Percentiles rank a stretch among this genome's conserved stretches.
Evolutionary conservation across 2,113 vertebrate species (phyloP).

Genomic region (Eleginops maclovinus): DNA sequence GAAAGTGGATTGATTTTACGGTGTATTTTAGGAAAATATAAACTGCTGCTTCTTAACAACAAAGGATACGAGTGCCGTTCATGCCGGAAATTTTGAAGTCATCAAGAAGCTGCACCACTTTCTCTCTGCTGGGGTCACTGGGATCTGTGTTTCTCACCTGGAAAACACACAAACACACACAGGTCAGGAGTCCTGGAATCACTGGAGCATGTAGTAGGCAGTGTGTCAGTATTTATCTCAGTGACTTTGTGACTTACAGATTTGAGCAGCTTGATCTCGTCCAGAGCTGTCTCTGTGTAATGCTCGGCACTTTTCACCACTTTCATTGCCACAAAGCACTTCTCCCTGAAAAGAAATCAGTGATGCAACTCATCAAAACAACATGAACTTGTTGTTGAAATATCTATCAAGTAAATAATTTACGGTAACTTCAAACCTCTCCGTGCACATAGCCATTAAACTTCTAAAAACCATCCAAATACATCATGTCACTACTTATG

Average conservation of each 20-base stretch:
- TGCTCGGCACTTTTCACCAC: slow-evolving; percentile 99
- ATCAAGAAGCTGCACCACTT: slow-evolving; percentile 94
- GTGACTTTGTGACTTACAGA: slow-evolving; percentile 84
- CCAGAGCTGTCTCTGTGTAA: slow-evolving; percentile 97
- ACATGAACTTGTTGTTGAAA: background rate
- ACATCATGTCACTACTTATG: background rate
- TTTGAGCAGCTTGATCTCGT: slow-evolving; percentile 96
- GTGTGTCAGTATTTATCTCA: background rate
- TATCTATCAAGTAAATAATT: background rate
- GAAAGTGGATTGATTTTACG: background rate
- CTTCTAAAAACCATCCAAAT: background rate
- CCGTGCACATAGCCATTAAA: background rate
- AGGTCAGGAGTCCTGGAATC: background rate
- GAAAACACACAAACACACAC: slow-evolving; percentile 15
- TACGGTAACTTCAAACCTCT: background rate
- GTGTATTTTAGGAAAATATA: background rate
- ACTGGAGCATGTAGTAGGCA: background rate
- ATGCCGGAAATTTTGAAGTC: slow-evolving; percentile 98
- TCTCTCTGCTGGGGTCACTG: slow-evolving; percentile 91
- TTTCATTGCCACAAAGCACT: slow-evolving; percentile 97
- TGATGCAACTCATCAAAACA: background rate
- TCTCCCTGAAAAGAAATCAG: slow-evolving; percentile 84
- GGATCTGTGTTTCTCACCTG: slow-evolving; percentile 95
- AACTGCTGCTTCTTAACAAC: background rate
- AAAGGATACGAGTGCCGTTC: slow-evolving; percentile 97